Evolutionary conservation across 2,797 vertebrate species (phyloP).

Genomic region (Thaleichthys pacificus): DNA sequence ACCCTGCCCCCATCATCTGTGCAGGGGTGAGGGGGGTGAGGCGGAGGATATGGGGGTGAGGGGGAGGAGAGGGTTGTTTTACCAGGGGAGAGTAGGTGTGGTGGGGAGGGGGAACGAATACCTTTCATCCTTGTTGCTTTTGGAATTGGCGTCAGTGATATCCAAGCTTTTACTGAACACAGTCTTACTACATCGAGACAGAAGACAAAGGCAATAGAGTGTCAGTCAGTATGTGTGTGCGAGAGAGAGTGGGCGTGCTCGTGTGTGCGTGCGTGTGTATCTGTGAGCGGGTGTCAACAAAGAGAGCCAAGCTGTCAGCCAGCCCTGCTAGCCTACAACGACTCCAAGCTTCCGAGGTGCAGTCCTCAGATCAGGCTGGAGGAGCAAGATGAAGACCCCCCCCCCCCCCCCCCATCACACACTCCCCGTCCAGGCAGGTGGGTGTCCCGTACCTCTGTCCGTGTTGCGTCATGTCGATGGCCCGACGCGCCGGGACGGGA

Average conservation of each 20-base stretch:
- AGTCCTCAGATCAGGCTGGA: too few species aligned
- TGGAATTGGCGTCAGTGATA: slow-evolving; percentile 92
- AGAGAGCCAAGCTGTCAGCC: neutral
- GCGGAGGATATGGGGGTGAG: slow-evolving; percentile 61
- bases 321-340: neutral
- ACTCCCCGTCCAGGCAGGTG: too few species aligned
- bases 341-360: too few species aligned
- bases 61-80: slow-evolving; percentile 28
- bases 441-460: slow-evolving; percentile 84
- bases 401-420: too few species aligned
- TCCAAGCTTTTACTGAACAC: slow-evolving; percentile 99
- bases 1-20: slow-evolving; percentile 43
- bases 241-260: neutral
- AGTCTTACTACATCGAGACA: slow-evolving; percentile 90
- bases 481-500: slow-evolving; percentile 89
- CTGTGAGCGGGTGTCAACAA: neutral
- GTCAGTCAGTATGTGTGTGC: slow-evolving; percentile 63
- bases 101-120: slow-evolving; percentile 78
- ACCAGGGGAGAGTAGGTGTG: slow-evolving; percentile 62
- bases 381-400: too few species aligned
- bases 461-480: slow-evolving; percentile 96
- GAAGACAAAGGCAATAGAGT: slow-evolving; percentile 69
- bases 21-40: slow-evolving; percentile 28
- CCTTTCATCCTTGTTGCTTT: slow-evolving; percentile 96
- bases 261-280: neutral